A percentile compares a stretch with the other conserved stretches of the same genome.
Conservation (phyloP, 2,888 invertebrate genomes). For the Stenotaenia linearis region DNA sequence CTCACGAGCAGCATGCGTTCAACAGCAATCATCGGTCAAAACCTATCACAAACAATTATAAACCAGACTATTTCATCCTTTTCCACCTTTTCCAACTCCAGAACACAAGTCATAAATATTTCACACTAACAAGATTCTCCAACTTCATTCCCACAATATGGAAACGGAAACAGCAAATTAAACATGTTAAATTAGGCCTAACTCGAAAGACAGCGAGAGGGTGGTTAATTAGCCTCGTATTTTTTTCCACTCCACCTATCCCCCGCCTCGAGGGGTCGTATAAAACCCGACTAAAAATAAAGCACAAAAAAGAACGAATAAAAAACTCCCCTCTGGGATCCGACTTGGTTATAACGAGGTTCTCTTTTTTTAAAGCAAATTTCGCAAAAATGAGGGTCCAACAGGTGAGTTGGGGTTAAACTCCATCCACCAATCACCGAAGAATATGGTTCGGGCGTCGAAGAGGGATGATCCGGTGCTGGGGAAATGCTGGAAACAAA, state of each 20-base stretch:
- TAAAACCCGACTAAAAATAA: constrained; percentile 2
- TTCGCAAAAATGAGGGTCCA: neutral
- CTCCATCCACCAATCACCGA: constrained; percentile 24
- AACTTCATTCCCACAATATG: neutral
- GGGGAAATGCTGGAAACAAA: constrained; percentile 5
- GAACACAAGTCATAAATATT: neutral
- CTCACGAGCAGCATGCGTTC: neutral
- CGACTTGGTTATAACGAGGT: neutral
- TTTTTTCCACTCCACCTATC: constrained; percentile 1
- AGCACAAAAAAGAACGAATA: constrained; percentile 9
- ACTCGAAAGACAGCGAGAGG: neutral
- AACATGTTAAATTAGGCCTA: constrained; percentile 5
- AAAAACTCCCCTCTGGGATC: neutral
- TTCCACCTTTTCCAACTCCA: too few species aligned
- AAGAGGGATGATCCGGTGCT: constrained; percentile 7
- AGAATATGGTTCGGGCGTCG: neutral
- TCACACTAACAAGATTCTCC: neutral
- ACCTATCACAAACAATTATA: neutral
- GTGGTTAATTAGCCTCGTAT: constrained; percentile 7
- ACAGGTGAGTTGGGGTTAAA: constrained; percentile 23
- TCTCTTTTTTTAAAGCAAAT: neutral
- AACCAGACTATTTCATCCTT: too few species aligned
- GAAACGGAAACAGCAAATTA: neutral
- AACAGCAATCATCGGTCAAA: neutral
- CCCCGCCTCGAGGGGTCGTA: neutral